Conservation (phyloP, 1,140 invertebrate species). For the Scaptodrosophila lebanonensis region DNA sequence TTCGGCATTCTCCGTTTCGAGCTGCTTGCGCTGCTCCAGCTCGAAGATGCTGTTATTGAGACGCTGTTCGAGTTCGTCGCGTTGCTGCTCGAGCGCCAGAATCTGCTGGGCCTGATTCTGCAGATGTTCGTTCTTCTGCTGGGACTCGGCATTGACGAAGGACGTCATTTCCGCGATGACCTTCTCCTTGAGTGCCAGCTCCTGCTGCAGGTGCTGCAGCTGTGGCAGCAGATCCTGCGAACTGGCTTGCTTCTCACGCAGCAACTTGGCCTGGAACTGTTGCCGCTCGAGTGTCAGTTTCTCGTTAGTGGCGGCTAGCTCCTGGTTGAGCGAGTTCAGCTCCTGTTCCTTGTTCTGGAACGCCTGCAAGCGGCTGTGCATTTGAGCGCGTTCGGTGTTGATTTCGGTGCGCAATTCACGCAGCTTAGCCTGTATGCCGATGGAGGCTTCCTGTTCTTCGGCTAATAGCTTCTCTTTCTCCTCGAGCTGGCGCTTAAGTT, state of each 20-base stretch:
- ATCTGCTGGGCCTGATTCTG: constrained; percentile 55
- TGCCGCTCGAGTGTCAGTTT: constrained; percentile 68
- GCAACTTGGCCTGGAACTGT: constrained; percentile 63
- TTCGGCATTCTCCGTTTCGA: constrained; percentile 61
- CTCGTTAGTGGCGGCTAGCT: constrained; percentile 61
- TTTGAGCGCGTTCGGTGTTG: constrained; percentile 81
- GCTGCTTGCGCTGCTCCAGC: constrained; percentile 61
- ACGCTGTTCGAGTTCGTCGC: constrained; percentile 65
- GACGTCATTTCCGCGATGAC: constrained; percentile 60
- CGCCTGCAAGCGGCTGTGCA: constrained; percentile 78
- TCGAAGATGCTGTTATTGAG: constrained; percentile 70
- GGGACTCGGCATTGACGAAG: constrained; percentile 59
- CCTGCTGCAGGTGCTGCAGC: constrained; percentile 67
- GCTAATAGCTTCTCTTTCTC: constrained; percentile 86
- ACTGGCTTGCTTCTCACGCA: constrained; percentile 62
- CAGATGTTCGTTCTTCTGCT: constrained; percentile 62
- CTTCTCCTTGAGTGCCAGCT: constrained; percentile 65
- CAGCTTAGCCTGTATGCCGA: constrained; percentile 84
- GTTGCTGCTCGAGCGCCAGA: constrained; percentile 53
- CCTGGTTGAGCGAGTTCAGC: constrained; percentile 51
- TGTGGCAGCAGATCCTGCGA: constrained; percentile 64
- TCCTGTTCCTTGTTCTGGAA: constrained; percentile 66
- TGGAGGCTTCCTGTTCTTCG: constrained; percentile 84
- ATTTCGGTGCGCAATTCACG: constrained; percentile 87
- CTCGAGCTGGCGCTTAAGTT: constrained; percentile 90